phyloP scores from a whole-genome alignment of 2,797 vertebrate species.

The Parambassis ranga region DNA sequence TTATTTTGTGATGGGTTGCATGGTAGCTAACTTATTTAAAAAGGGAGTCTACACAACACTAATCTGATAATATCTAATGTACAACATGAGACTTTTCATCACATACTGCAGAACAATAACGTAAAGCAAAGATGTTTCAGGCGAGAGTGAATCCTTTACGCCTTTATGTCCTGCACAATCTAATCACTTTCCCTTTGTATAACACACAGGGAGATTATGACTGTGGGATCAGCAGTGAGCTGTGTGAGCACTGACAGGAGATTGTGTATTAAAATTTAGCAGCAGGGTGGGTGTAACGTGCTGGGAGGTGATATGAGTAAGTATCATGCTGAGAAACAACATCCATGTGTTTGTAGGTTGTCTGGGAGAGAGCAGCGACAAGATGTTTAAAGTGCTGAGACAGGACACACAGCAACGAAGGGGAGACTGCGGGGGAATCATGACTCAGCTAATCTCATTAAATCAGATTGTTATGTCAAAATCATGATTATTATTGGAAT shows the following conservation, averaged over 20 bases:
- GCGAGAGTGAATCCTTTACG: no score
- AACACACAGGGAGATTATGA: slow-evolving; percentile 5
- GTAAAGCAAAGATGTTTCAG: not conserved
- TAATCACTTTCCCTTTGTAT: not conserved
- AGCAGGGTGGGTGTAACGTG: slow-evolving; percentile 12
- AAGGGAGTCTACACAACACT: not conserved
- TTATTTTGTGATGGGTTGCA: no score
- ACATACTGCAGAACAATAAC: not conserved
- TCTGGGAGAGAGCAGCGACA: slow-evolving; percentile 24
- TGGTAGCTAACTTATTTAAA: no score
- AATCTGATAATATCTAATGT: not conserved
- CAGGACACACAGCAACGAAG: not conserved
- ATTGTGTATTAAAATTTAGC: slow-evolving; percentile 47
- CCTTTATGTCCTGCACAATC: no score
- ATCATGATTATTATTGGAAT: no score
- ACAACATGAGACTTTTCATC: not conserved
- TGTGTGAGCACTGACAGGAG: slow-evolving; percentile 18
- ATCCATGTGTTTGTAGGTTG: slow-evolving; percentile 12
- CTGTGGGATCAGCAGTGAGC: slow-evolving; percentile 27
- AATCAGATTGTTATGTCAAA: no score
- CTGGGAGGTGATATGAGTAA: slow-evolving; percentile 42
- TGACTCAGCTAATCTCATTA: no score
- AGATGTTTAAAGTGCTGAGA: slow-evolving; percentile 26
- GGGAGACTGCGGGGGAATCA: not conserved
- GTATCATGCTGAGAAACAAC: slow-evolving; percentile 5